Evolutionary conservation across 1,140 invertebrate species (phyloP).

Genomic region (Microplitis mediator): DNA sequence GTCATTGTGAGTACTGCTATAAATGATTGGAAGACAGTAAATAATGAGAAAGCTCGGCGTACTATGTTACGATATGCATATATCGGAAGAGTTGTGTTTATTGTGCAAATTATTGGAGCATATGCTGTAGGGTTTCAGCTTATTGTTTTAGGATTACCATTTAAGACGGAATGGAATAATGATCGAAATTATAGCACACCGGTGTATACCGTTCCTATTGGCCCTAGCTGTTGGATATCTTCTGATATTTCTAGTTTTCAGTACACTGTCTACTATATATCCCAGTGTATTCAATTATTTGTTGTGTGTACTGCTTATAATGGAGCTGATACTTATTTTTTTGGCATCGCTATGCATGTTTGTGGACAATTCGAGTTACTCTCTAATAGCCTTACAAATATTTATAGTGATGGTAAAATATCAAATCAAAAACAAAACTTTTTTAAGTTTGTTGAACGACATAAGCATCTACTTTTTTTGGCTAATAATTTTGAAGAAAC

Average conservation of each 20-base stretch:
- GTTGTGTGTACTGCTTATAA: conserved; percentile 16
- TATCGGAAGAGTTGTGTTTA: conserved; percentile 23
- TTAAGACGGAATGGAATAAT: not conserved
- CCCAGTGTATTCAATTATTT: conserved; percentile 19
- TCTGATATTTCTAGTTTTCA: not conserved
- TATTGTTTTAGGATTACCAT: conserved; percentile 2
- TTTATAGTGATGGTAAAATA: not conserved
- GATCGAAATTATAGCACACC: not conserved
- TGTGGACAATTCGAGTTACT: conserved; percentile 28
- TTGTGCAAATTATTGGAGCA: conserved; percentile 22
- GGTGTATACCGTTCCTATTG: conserved; percentile 17
- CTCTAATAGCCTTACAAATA: not conserved
- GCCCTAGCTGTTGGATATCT: conserved; percentile 24
- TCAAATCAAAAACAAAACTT: not conserved
- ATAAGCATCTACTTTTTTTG: conserved; percentile 24
- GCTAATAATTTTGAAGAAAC: conserved; percentile 24
- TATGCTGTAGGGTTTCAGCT: conserved; percentile 13
- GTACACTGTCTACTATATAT: conserved; percentile 8
- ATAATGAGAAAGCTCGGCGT: not conserved
- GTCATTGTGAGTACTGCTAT: conserved; percentile 22
- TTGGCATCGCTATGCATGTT: conserved; percentile 24
- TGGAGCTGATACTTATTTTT: conserved; percentile 27
- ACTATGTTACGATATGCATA: conserved; percentile 21
- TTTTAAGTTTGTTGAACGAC: conserved; percentile 5
- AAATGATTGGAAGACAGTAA: conserved; percentile 17